These are phyloP conservation scores for Habropoda laboriosa DNA, from an alignment of 1,140 invertebrate species.

Conservation along the genomic window DNA sequence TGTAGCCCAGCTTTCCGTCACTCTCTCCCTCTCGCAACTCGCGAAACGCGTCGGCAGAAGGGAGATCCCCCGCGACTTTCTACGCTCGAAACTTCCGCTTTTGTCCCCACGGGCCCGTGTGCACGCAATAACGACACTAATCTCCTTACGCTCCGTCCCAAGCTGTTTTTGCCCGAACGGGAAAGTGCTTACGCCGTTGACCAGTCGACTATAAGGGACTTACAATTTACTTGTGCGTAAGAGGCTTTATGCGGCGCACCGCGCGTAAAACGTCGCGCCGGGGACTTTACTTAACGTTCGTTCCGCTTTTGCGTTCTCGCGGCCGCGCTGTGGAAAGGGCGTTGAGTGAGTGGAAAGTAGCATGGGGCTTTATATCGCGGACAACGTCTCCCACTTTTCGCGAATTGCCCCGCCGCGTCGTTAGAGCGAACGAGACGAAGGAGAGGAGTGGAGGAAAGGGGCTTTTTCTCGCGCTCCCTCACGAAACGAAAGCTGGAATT, in stretches of 20 bases:
- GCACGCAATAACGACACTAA: slow-evolving; percentile 70
- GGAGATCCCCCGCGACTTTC: slow-evolving; percentile 48
- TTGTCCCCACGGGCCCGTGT: slow-evolving; percentile 21
- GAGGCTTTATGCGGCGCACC: slow-evolving; percentile 68
- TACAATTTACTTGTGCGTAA: slow-evolving; percentile 73
- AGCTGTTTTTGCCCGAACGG: slow-evolving; percentile 66
- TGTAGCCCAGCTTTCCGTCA: slow-evolving; percentile 63
- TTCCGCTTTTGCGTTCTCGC: slow-evolving; percentile 61
- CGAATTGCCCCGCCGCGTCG: slow-evolving; percentile 1
- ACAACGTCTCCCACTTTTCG: slow-evolving; percentile 37
- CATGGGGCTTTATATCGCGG: slow-evolving; percentile 54
- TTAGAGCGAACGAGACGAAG: background rate
- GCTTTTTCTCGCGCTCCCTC: background rate
- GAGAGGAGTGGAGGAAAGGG: background rate
- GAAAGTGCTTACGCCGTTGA: slow-evolving; percentile 70
- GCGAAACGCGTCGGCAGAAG: background rate
- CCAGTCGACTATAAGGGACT: slow-evolving; percentile 69
- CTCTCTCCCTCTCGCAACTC: slow-evolving; percentile 43
- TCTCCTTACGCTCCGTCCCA: slow-evolving; percentile 61
- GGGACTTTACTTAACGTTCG: slow-evolving; percentile 64
- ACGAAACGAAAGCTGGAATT: slow-evolving; percentile 17
- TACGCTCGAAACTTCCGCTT: slow-evolving; percentile 59
- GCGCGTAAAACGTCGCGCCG: slow-evolving; percentile 65
- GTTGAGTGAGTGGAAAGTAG: background rate
- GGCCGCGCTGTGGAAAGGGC: too few species aligned